Base-by-base conservation (phyloP, 1,140 invertebrate species). In the Colletes latitarsis region DNA sequence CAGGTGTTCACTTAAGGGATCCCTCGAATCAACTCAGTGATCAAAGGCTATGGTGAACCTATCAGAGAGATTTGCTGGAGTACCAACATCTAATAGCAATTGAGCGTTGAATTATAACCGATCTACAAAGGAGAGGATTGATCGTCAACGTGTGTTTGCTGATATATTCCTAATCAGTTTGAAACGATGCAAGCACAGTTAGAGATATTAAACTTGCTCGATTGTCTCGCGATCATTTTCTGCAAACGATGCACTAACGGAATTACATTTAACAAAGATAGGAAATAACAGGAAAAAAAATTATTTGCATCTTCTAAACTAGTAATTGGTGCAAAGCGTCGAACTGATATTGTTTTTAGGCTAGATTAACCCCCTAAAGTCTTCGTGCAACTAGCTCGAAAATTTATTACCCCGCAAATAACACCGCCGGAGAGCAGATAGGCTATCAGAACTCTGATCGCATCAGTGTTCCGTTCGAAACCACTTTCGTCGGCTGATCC, bases 41-140 rank as follows among this genome's bases (percentile, higher is more conserved):
- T 80, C 78, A 80, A 80, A 80, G 71, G 78, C 78, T 74, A 75
- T 43, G 64, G 71, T 75, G 78, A 60, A 80, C 55, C 52, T 74
- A 80, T 74, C 78, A 80, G 72, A 67, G 72, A 80, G 78, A 80
- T 80, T 80, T 80, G 75, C 71, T 67, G 63, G 78, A 60, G 62
- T 75, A 68, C 78, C 68, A 80, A 74, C 78, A 75, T 66, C 78
- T 80, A 80, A 80, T 80, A 67, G 78, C 78, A 80, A 80, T 80
- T 80, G 78, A 80, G 63, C 71, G 72, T 74, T 74, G 78, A 80
- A 80, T 67, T 80, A 75, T 63, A 60, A 43, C 71, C 53, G 17
- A 63, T 49, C 71, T 30, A 80, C 72, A 75, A 80, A 74, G 71
- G 71, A 68, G 49, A 43, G 63, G 78, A 75, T 80, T 80, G 78